Evolutionary conservation across 2,113 vertebrate species (phyloP), one percentile per base, ranked within the genome.

Genomic region (Perca fluviatilis): DNA sequence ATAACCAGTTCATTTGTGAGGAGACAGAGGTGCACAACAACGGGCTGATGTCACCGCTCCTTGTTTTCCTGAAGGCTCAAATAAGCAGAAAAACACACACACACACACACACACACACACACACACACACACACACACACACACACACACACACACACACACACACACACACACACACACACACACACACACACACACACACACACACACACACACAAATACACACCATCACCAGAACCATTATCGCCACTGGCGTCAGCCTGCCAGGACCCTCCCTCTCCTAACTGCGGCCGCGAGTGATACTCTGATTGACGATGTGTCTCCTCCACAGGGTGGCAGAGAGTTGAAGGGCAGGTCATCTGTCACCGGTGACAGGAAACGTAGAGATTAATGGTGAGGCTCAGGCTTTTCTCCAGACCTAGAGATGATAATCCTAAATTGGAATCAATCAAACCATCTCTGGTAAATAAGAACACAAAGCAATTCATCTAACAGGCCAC

Each of bases 311-410:
- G 86, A 91, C 40, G 69, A 79, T 40, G 15, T 54, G 84, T 88
- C 84, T 87, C 74, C 63, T 84, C 50, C 9, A 16, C 53, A 33
- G 58, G 82, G 77, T 69, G 88, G 73, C 74, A 54, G 56, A 78
- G 74, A 89, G 90, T 83, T 93, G 89, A 94, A 93, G 91, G 89
- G 81, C 85, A 88, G 86, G 83, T 89, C 85, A 77, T 93, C 89
- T 72, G 88, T 84, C 88, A 87, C 3, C 19, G 56, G 56, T 79
- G 82, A 89, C 88, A 69, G 66, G 81, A 88, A 76, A 78, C 66
- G 23, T 60, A 57, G 57, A 84, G 81, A 85, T 86, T 85, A 75
- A 92, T 89, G 82, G 40, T 23, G 19, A 70, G 47, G 68, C 61
- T 75, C 47, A 56, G 57, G 76, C 79, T 67, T 68, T 64, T 56